These are phyloP conservation scores for Anoplolepis gracilipes DNA, from an alignment of 1,140 invertebrate species.

Conservation along the genomic window DNA sequence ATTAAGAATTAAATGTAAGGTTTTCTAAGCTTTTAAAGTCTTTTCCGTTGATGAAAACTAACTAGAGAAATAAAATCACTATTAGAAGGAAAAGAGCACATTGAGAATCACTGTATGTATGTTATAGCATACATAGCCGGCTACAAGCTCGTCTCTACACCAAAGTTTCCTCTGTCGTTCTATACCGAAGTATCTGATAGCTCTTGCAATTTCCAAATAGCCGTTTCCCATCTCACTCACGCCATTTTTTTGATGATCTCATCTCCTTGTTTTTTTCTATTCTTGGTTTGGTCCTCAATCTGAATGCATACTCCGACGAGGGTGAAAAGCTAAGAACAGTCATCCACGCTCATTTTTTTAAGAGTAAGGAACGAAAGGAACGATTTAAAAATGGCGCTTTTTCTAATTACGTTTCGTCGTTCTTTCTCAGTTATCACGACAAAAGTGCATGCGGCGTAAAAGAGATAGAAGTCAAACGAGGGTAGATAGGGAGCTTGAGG, in stretches of 20 bases:
- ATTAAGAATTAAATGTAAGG: background rate
- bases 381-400: conserved; percentile 67
- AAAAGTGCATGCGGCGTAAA: background rate
- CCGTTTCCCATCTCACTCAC: conserved; percentile 40
- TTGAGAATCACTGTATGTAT: conserved; percentile 43
- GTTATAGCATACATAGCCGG: background rate
- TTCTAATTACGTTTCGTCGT: conserved; percentile 71
- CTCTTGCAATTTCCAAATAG: conserved; percentile 59
- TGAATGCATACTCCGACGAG: conserved; percentile 6
- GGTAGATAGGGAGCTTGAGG: conserved; percentile 19
- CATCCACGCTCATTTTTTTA: background rate
- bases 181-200: conserved; percentile 37
- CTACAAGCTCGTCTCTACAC: conserved; percentile 2
- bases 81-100: background rate
- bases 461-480: background rate
- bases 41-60: background rate
- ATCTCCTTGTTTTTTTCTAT: background rate
- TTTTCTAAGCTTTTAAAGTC: background rate
- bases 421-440: conserved; percentile 63
- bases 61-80: background rate
- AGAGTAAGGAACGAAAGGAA: background rate
- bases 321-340: conserved; percentile 15
- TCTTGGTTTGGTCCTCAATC: conserved; percentile 10
- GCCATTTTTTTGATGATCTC: conserved; percentile 40
- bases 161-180: conserved; percentile 55